Conservation (phyloP, 2,113 vertebrate genomes). For the Lathamus discolor region DNA sequence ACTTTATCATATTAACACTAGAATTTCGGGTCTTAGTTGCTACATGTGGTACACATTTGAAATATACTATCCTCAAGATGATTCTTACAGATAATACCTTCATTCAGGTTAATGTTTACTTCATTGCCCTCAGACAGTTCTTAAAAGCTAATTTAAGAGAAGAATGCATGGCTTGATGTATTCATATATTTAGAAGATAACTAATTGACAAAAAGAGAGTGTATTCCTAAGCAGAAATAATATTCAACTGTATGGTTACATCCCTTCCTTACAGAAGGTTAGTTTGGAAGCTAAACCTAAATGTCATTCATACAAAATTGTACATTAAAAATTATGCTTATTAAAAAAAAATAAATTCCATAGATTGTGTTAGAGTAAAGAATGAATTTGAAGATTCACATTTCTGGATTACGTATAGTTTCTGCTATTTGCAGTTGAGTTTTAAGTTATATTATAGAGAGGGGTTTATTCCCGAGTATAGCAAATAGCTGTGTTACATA, state of each 20-base stretch:
- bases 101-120: background rate
- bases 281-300: background rate
- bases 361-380: background rate
- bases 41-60: background rate
- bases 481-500: background rate
- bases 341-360: background rate
- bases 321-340: background rate
- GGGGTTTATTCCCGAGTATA: background rate
- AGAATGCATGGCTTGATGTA: background rate
- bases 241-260: background rate
- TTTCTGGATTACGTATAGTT: background rate
- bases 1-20: background rate
- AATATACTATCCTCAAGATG: background rate
- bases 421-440: background rate
- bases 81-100: background rate
- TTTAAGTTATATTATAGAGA: background rate
- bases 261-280: background rate
- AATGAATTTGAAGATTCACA: background rate
- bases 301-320: background rate
- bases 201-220: background rate
- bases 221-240: background rate
- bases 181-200: background rate
- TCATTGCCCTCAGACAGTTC: background rate
- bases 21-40: background rate
- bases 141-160: background rate